Evolutionary conservation across 2,888 invertebrate species (phyloP).

Genomic region (Axea sp.): DNA sequence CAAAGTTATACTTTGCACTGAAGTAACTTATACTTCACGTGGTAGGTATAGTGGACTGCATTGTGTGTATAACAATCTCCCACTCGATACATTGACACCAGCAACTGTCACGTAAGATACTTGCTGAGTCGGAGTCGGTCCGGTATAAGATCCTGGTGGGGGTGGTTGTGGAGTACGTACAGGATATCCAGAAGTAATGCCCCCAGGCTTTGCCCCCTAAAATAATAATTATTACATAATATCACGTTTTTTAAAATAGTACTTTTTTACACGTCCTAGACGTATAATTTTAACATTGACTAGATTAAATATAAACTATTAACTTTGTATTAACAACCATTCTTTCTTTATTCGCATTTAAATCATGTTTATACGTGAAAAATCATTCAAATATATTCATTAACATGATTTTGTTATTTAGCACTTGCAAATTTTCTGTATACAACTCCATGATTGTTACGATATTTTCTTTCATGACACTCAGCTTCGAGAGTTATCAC

Average conservation of each 20-base stretch:
- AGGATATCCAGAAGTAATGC: slow-evolving; percentile 92
- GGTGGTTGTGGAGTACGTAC: slow-evolving; percentile 81
- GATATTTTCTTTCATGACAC: too few relatives aligned
- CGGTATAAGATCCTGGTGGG: slow-evolving; percentile 60
- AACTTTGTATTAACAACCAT: too few relatives aligned
- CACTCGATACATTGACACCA: slow-evolving; percentile 71
- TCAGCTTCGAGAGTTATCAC: too few relatives aligned
- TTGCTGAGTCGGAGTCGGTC: slow-evolving; percentile 67
- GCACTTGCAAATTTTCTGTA: too few relatives aligned
- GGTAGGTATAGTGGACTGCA: slow-evolving; percentile 73
- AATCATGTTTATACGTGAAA: too few relatives aligned
- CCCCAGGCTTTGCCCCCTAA: slow-evolving; percentile 87
- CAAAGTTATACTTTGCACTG: too few relatives aligned
- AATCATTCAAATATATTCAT: too few relatives aligned
- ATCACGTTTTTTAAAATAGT: too few relatives aligned
- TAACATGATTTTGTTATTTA: too few relatives aligned
- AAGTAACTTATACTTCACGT: slow-evolving; percentile 73
- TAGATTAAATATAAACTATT: not conserved
- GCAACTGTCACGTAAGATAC: slow-evolving; percentile 75
- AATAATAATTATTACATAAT: slow-evolving; percentile 3
- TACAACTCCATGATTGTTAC: too few relatives aligned
- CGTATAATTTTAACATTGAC: not conserved
- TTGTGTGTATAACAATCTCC: slow-evolving; percentile 75
- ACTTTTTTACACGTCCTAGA: too few relatives aligned
- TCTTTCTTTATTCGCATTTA: too few relatives aligned